Evolutionary conservation across 53 echinoderm and acorn worm genomes (phyloP).

Genomic region (Temnopleurus reevesii): DNA sequence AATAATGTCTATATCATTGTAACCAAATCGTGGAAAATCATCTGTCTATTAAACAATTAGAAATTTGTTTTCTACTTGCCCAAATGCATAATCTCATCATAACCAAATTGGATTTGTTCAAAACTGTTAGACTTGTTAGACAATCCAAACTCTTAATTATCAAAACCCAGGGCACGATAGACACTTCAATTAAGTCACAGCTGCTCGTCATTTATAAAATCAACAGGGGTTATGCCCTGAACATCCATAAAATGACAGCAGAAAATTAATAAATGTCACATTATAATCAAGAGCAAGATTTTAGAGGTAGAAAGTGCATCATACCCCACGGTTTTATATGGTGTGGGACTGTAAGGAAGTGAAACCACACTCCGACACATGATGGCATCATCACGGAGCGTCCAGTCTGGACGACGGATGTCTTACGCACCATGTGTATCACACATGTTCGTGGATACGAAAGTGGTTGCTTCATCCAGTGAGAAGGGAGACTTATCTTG

Average conservation of each 20-base stretch:
- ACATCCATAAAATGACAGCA: slow-evolving; percentile 40
- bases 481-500: not conserved
- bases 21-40: too few relatives aligned
- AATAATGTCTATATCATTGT: too few relatives aligned
- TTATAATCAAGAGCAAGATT: not conserved
- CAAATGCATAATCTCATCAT: too few relatives aligned
- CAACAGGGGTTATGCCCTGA: not conserved
- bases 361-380: slow-evolving; percentile 9
- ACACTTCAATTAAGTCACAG: not conserved
- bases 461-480: not conserved
- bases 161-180: not conserved
- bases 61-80: too few relatives aligned
- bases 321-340: slow-evolving; percentile 22
- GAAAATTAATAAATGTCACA: slow-evolving; percentile 24
- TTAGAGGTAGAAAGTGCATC: slow-evolving; percentile 8
- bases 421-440: not conserved
- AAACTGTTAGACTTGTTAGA: not conserved
- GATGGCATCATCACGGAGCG: not conserved
- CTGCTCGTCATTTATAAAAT: slow-evolving; percentile 13
- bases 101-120: too few relatives aligned
- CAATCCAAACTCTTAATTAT: not conserved
- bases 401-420: slow-evolving; percentile 24
- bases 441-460: slow-evolving; percentile 23
- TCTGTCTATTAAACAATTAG: too few relatives aligned
- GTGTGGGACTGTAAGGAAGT: slow-evolving; percentile 41